Conservation (phyloP, 2,113 vertebrate species). For the Rhinopomastus cyanomelas region DNA sequence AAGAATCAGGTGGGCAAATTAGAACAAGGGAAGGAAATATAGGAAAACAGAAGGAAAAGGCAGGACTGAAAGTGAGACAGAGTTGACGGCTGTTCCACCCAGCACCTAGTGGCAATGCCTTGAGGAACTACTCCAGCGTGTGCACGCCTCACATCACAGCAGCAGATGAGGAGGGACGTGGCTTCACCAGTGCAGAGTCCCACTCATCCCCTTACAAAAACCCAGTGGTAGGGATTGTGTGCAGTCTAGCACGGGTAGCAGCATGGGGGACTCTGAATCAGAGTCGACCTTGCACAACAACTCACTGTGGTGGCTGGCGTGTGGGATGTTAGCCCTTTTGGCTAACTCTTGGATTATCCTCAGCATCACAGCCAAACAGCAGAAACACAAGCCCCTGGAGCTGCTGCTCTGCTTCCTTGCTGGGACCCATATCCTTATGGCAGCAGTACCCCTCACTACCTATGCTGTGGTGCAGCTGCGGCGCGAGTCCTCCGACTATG, state of each 20-base stretch:
- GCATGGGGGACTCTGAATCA: conserved; percentile 74
- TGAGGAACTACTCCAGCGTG: background rate
- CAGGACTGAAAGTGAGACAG: background rate
- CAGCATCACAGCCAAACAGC: conserved; percentile 83
- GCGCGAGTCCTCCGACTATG: conserved; percentile 79
- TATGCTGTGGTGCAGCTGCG: conserved; percentile 81
- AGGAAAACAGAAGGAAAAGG: background rate
- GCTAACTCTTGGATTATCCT: conserved; percentile 85
- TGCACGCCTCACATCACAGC: background rate
- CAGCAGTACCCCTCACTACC: conserved; percentile 80
- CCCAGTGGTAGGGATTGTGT: conserved; percentile 39
- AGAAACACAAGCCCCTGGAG: conserved; percentile 83
- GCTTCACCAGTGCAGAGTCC: conserved; percentile 17
- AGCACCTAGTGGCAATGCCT: conserved; percentile 7
- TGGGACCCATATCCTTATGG: conserved; percentile 83
- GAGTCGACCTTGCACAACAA: conserved; percentile 80
- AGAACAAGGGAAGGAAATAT: conserved; percentile 1
- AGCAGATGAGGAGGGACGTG: conserved; percentile 38
- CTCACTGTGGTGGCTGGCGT: conserved; percentile 82
- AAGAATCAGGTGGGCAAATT: background rate
- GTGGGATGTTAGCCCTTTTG: conserved; percentile 80
- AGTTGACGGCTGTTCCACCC: background rate
- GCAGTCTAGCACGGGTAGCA: conserved; percentile 62
- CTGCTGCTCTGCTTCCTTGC: conserved; percentile 81
- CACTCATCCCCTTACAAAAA: conserved; percentile 28